Conservation (phyloP, 2,113 vertebrate species). For the pig (Sus scrofa) region T2T-Sscrofa CM000816.6:35260501-35261000, state of each 20-base stretch:
- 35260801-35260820: background rate
- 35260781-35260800: background rate
- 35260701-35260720: conserved; percentile 9
- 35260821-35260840: background rate
- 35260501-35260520: conserved; percentile 6
- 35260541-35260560: background rate
- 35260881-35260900: background rate
- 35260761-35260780: background rate
- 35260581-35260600: conserved; percentile 51
- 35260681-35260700: background rate
- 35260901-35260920: background rate
- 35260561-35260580: conserved; percentile 36
- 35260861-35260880: background rate
- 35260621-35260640: conserved; percentile 59
- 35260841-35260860: background rate
- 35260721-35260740: conserved; percentile 23
- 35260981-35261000: background rate
- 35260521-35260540: conserved; percentile 41
- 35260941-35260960: background rate
- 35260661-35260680: conserved; percentile 27
- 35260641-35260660: conserved; percentile 11
- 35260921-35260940: background rate
- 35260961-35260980: background rate
- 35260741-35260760: conserved; percentile 9
- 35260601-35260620: background rate